These are phyloP conservation scores for Gambusia yucatana DNA, from an alignment of 2,797 vertebrate species.

Conservation along the genomic window DNA sequence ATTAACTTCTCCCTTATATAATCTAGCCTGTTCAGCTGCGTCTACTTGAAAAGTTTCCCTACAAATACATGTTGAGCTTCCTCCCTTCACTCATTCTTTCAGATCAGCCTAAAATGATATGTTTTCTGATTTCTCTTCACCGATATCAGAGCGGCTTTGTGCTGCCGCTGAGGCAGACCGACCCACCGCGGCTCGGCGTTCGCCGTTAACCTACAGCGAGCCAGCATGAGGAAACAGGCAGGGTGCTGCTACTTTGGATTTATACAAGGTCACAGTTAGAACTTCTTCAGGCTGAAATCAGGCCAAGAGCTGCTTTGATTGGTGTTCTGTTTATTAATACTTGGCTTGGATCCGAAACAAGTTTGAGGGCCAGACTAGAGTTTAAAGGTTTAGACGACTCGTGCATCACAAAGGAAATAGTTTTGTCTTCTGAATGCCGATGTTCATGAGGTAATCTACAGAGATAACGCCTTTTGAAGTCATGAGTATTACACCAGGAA, in stretches of 20 bases:
- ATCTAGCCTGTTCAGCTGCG: background rate
- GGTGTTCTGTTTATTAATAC: background rate
- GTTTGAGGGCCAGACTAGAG: background rate
- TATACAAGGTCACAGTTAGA: conserved; percentile 6
- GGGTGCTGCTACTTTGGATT: conserved; percentile 2
- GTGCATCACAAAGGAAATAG: background rate
- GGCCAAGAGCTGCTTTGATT: background rate
- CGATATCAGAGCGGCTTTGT: background rate
- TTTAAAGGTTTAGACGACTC: no score
- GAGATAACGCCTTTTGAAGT: background rate
- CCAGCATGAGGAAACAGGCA: background rate
- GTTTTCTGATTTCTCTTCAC: background rate
- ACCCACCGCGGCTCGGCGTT: conserved; percentile 12
- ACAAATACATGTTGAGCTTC: background rate
- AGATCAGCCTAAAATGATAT: background rate
- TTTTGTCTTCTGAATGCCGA: background rate
- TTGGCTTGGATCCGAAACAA: background rate
- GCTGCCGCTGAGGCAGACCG: background rate
- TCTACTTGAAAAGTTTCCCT: background rate
- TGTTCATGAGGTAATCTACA: background rate
- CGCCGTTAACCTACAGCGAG: background rate
- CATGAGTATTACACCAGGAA: background rate
- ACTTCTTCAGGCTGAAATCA: background rate
- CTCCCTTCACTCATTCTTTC: background rate
- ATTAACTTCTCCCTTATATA: background rate